Percentiles rank a stretch among this genome's conserved stretches.
These are phyloP conservation scores for Psittacula cyanocephala DNA, from an alignment of 2,113 vertebrate species.

Conservation along the genomic window DNA sequence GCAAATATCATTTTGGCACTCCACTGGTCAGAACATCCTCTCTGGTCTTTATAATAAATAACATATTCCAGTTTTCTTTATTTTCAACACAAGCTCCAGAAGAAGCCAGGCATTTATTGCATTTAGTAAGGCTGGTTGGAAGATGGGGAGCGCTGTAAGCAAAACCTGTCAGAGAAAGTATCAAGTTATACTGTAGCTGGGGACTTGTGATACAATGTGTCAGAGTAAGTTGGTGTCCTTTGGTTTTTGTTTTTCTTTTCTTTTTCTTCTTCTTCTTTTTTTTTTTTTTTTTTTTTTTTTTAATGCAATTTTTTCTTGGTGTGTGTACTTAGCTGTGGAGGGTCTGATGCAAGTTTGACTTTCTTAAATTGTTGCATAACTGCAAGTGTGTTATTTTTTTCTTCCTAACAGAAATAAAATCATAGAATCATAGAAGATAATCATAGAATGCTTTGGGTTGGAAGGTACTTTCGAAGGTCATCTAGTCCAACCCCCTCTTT, in stretches of 20 bases:
- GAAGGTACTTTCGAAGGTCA: background rate
- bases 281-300: background rate
- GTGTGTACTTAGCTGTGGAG: background rate
- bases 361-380: background rate
- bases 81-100: slow-evolving; percentile 33
- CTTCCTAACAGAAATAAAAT: background rate
- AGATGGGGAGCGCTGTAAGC: slow-evolving; percentile 11
- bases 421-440: background rate
- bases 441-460: background rate
- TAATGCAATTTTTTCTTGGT: background rate
- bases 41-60: slow-evolving; percentile 59
- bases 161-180: slow-evolving; percentile 8
- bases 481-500: background rate
- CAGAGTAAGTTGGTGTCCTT: background rate
- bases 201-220: background rate
- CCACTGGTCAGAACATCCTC: slow-evolving; percentile 51
- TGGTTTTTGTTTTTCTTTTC: background rate
- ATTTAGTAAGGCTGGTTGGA: slow-evolving; percentile 46
- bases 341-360: background rate
- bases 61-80: slow-evolving; percentile 58
- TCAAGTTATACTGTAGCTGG: slow-evolving; percentile 5
- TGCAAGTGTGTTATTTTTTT: background rate
- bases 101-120: slow-evolving; percentile 4
- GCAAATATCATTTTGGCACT: slow-evolving; percentile 67
- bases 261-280: background rate